Evolutionary conservation across 2,797 vertebrate genomes (phyloP).

Genomic region (Heliangelus exortis): DNA sequence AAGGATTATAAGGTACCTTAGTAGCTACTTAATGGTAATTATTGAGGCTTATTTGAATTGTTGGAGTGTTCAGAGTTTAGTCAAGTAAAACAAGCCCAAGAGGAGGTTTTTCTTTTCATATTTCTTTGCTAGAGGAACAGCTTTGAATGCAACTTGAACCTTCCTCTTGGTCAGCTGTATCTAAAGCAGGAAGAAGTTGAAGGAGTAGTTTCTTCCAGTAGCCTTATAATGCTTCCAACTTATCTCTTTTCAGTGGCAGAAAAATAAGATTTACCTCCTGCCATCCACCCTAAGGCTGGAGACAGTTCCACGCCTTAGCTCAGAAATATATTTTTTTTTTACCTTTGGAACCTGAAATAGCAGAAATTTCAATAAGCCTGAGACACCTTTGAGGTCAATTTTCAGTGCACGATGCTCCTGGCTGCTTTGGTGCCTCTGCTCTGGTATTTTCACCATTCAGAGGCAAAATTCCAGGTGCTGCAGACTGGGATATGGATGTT

Average conservation of each 20-base stretch:
- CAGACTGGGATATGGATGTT: neutral
- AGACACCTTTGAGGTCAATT: neutral
- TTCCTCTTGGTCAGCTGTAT: neutral
- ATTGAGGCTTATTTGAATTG: neutral
- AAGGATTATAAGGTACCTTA: neutral
- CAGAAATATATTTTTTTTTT: neutral
- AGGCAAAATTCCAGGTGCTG: slow-evolving; percentile 47
- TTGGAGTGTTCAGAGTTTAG: neutral
- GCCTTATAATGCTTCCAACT: neutral
- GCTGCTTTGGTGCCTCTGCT: neutral
- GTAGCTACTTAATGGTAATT: slow-evolving; percentile 6
- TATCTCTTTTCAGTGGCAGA: neutral
- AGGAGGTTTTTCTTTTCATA: neutral
- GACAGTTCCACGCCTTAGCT: neutral
- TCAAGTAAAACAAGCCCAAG: neutral
- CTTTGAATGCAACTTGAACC: neutral
- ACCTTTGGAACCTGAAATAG: slow-evolving; percentile 34
- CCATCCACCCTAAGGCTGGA: neutral
- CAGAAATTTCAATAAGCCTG: neutral
- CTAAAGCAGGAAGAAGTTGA: neutral
- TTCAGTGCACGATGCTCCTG: neutral
- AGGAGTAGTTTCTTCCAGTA: neutral
- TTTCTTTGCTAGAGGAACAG: neutral
- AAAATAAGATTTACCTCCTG: slow-evolving; percentile 16
- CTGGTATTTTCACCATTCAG: neutral